Conservation (phyloP, 2,888 invertebrate genomes). For the Lypha dubia region DNA sequence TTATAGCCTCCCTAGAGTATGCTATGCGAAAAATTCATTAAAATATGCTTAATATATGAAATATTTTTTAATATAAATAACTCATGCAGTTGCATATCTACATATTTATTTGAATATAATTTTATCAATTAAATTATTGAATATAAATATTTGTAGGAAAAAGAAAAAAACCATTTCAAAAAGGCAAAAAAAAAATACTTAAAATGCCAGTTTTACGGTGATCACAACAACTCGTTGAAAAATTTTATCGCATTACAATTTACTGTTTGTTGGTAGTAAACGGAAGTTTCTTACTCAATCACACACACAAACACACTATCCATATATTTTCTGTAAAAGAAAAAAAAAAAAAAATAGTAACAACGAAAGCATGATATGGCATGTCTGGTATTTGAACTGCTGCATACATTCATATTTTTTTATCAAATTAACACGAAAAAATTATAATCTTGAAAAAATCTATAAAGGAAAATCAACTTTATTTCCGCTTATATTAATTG, state of each 20-base stretch:
- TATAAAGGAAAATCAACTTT: conserved; percentile 56
- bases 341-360: conserved; percentile 6
- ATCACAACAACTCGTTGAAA: background rate
- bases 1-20: conserved; percentile 15
- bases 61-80: conserved; percentile 17
- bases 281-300: conserved; percentile 34
- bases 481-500: conserved; percentile 66
- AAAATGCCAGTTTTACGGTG: background rate
- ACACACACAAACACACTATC: background rate
- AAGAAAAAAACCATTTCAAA: background rate
- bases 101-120: conserved; percentile 16
- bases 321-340: background rate
- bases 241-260: conserved; percentile 34
- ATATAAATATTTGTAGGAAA: conserved; percentile 29
- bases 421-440: conserved; percentile 32
- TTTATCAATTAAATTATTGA: conserved; percentile 50
- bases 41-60: conserved; percentile 27
- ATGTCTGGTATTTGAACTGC: conserved; percentile 26
- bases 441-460: conserved; percentile 20
- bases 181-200: conserved; percentile 19
- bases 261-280: conserved; percentile 4
- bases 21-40: conserved; percentile 3
- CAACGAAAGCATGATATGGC: background rate
- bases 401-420: conserved; percentile 18
- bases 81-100: conserved; percentile 1